phyloP scores from a whole-genome alignment of 2,797 vertebrate genomes.

The Poeciliopsis infans region DNA sequence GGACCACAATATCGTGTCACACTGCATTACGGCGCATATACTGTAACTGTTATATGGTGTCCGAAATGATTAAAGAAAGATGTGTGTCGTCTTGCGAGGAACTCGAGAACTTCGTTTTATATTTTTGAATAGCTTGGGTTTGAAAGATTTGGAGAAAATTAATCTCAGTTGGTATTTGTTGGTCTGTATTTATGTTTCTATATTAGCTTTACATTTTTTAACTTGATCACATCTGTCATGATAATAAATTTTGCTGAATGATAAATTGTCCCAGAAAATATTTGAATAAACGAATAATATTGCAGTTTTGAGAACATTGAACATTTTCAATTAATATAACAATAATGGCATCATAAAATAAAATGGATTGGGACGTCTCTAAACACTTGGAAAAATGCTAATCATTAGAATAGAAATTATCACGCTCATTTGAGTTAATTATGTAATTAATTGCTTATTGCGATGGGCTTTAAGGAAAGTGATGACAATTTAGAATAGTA shows the following conservation, averaged over 20 bases:
- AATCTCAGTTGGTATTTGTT: neutral
- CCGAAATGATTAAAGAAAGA: slow-evolving; percentile 16
- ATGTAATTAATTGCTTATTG: no score
- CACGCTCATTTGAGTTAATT: no score
- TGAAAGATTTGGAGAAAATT: neutral
- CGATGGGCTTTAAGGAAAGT: no score
- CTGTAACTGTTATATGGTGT: slow-evolving; percentile 14
- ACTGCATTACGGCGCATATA: slow-evolving; percentile 25
- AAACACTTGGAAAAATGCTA: no score
- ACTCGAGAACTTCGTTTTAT: neutral
- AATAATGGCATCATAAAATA: no score
- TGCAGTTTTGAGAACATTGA: no score
- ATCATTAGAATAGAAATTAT: no score
- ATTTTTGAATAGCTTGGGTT: neutral
- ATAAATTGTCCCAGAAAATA: no score
- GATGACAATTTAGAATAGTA: neutral
- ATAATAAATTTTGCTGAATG: no score
- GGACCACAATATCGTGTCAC: slow-evolving; percentile 16
- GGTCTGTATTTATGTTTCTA: neutral
- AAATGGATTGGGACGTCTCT: no score
- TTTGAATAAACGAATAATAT: no score
- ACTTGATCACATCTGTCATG: neutral
- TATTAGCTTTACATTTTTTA: neutral
- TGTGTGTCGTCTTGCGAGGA: neutral
- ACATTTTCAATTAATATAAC: no score